Conservation (phyloP, 1,140 invertebrate genomes). For the Eriocheir sinensis region DNA sequence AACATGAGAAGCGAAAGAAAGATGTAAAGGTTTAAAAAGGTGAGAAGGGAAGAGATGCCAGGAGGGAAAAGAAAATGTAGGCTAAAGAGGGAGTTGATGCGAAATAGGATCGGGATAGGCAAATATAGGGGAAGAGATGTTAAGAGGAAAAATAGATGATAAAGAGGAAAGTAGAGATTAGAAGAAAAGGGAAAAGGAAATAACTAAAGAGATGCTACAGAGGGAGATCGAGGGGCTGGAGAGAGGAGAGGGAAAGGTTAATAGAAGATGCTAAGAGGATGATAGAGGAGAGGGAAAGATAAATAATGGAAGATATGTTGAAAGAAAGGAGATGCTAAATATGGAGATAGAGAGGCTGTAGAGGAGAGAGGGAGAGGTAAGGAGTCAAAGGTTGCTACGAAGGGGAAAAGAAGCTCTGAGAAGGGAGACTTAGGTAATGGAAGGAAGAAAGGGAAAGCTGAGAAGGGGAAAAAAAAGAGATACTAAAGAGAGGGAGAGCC, state of each 20-base stretch:
- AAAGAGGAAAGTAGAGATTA: background rate
- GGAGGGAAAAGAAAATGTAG: too few relatives aligned
- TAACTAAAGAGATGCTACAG: background rate
- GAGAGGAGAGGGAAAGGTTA: background rate
- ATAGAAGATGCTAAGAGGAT: background rate
- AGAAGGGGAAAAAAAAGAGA: background rate
- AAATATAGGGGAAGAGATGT: too few relatives aligned
- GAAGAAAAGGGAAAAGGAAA: background rate
- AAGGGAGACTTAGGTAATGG: too few relatives aligned
- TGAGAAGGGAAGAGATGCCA: too few relatives aligned
- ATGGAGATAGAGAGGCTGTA: background rate
- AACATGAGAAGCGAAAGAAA: too few relatives aligned
- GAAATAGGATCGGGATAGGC: too few relatives aligned
- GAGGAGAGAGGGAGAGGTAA: too few relatives aligned
- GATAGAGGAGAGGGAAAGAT: background rate
- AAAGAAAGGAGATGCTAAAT: background rate
- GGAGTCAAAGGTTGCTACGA: too few relatives aligned
- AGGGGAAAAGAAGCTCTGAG: too few relatives aligned
- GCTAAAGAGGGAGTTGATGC: too few relatives aligned
- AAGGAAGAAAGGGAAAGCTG: too few relatives aligned
- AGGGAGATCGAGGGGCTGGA: background rate
- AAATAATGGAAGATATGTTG: background rate
- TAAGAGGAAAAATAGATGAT: too few relatives aligned
- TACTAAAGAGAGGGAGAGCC: background rate
- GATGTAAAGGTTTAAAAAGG: background rate